Base-by-base conservation (phyloP, 2,888 invertebrate species). In the Laspeyria flexula region DNA sequence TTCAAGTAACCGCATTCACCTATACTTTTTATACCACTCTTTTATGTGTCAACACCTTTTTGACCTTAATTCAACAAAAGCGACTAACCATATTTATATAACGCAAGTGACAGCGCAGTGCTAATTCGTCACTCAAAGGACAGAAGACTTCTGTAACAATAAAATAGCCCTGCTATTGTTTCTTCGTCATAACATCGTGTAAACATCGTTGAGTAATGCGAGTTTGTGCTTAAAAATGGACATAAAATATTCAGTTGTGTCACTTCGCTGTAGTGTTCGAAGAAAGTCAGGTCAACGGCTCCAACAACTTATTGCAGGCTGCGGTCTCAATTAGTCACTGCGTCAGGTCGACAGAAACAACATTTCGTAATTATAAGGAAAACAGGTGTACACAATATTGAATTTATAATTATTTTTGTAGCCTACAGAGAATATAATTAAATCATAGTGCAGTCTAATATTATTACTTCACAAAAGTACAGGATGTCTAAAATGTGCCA, bases 51-150 rank as follows among this genome's bases (percentile, higher is more conserved):
- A n/a, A n/a, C n/a, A n/a, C n/a, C n/a, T n/a, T n/a, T n/a, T n/a
- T 7, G 25, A 25, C 25, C 25, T 25, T 6, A 25, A 25, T 25
- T 7, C 0, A 6, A 21, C n/a, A 21, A 21, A 11, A 37, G n/a
- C 1, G n/a, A n/a, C n/a, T n/a, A n/a, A n/a, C n/a, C n/a, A 37
- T 4, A 7, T 56, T 46, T 23, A 16, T 16, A 33, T 52, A 43
- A 25, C 31, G 13, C 9, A 13, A 31, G 41, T 58, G 43, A 52
- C 64, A 60, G 58, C 53, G 42, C 47, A 37, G 34, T 52, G 67
- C 40, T 60, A 65, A 71, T 66, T 70, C 63, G 57, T 55, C 57
- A 57, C 43, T 39, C 41, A 49, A 35, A 34, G 23, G 29, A 42
- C 39, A 34, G 45, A 42, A 33, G 5, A 11, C 37, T 54, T 37